Conservation (phyloP, 2,797 vertebrate species). For the Enteromius paludinosus region DNA sequence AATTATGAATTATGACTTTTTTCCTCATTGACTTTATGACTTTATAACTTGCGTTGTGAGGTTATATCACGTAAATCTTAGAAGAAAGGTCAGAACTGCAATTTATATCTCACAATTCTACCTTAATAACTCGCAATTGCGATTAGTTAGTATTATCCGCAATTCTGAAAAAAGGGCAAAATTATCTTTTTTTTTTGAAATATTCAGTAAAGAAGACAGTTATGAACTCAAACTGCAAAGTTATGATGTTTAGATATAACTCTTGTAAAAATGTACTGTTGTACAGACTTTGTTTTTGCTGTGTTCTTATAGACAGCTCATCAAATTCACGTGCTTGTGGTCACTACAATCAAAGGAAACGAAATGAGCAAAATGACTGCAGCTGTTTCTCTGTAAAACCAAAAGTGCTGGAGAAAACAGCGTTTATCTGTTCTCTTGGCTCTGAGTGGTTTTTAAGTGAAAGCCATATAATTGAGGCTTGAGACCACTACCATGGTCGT, state of each 20-base stretch:
- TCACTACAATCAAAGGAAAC: slow-evolving; percentile 25
- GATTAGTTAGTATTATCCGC: too few species aligned
- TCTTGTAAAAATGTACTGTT: background rate
- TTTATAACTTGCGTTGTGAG: too few species aligned
- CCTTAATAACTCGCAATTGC: too few species aligned
- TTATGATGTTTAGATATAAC: background rate
- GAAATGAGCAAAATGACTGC: slow-evolving; percentile 23
- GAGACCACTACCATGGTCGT: slow-evolving; percentile 62
- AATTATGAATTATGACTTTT: too few species aligned
- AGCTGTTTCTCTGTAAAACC: slow-evolving; percentile 20
- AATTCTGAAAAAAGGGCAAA: too few species aligned
- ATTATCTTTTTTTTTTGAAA: too few species aligned
- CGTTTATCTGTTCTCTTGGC: slow-evolving; percentile 28
- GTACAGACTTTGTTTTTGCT: background rate
- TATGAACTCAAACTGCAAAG: background rate
- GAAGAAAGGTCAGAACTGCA: too few species aligned
- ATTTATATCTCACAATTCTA: too few species aligned
- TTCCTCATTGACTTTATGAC: too few species aligned
- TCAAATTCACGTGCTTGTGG: slow-evolving; percentile 16
- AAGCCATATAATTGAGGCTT: slow-evolving; percentile 29
- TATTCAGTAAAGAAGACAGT: background rate
- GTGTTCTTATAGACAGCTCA: background rate
- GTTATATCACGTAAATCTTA: too few species aligned
- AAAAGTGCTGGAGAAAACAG: slow-evolving; percentile 25
- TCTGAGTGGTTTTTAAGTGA: slow-evolving; percentile 33